phyloP scores from a whole-genome alignment of 2,888 invertebrate genomes.

The Selenia dentaria region DNA sequence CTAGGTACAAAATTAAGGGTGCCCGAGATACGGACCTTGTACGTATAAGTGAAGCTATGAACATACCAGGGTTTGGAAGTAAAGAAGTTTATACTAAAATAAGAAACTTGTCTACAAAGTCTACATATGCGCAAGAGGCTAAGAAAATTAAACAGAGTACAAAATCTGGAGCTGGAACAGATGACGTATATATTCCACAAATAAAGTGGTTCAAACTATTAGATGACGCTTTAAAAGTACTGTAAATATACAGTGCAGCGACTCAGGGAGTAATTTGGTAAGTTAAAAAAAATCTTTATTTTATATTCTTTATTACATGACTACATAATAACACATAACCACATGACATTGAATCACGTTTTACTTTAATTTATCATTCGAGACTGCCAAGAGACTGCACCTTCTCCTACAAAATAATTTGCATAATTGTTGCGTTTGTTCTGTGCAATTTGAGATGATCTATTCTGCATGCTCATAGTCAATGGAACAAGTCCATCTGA shows the following conservation, averaged over 20 bases:
- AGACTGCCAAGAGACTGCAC: constrained; percentile 29
- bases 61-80: constrained; percentile 22
- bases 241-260: constrained; percentile 4
- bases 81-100: constrained; percentile 27
- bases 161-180: constrained; percentile 12
- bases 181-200: constrained; percentile 7
- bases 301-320: constrained; percentile 12
- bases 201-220: constrained; percentile 7
- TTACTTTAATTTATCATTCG: constrained; percentile 15
- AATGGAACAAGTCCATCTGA: background rate
- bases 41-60: constrained; percentile 24
- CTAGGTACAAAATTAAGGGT: constrained; percentile 19
- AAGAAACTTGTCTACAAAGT: constrained; percentile 23
- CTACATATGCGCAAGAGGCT: constrained; percentile 23
- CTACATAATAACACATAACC: constrained; percentile 24
- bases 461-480: background rate
- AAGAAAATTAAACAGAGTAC: constrained; percentile 17
- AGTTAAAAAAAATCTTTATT: constrained; percentile 3
- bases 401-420: constrained; percentile 29
- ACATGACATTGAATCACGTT: constrained; percentile 4
- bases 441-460: constrained; percentile 2
- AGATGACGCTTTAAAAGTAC: background rate
- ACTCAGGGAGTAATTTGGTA: constrained; percentile 3
- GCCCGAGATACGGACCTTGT: constrained; percentile 21
- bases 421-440: constrained; percentile 18